Evolutionary conservation across 2,888 invertebrate species (phyloP).

Genomic region (Ochropleura plecta): DNA sequence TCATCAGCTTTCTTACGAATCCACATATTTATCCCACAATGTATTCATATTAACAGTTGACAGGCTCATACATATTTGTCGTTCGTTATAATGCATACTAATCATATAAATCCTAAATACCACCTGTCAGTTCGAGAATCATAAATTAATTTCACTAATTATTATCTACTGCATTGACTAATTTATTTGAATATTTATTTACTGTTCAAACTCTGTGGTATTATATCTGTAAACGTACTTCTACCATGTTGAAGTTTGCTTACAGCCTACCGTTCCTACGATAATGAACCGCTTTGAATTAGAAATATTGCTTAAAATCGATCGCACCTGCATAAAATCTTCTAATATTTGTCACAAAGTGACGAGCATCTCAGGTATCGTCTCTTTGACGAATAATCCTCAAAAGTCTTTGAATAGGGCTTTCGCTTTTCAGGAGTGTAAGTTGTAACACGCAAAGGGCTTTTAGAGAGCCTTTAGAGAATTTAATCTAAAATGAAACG

Average conservation of each 20-base stretch:
- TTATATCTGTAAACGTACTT: background rate
- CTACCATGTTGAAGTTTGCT: background rate
- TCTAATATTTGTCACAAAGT: background rate
- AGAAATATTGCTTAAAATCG: background rate
- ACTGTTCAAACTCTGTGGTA: background rate
- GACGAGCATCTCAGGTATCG: background rate
- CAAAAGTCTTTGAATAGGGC: slow-evolving; percentile 37
- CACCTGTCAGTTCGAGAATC: slow-evolving; percentile 1
- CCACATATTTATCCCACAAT: slow-evolving; percentile 47
- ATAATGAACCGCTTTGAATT: background rate
- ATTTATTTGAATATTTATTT: slow-evolving; percentile 28
- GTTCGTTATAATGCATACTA: slow-evolving; percentile 38
- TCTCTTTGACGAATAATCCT: slow-evolving; percentile 29
- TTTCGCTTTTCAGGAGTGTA: slow-evolving; percentile 18
- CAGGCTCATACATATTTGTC: slow-evolving; percentile 58
- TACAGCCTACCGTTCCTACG: background rate
- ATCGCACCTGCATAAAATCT: background rate
- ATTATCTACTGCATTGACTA: slow-evolving; percentile 19
- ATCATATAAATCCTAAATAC: slow-evolving; percentile 37
- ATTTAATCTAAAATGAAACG: slow-evolving; percentile 51
- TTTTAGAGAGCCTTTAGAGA: slow-evolving; percentile 27
- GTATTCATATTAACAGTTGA: slow-evolving; percentile 48
- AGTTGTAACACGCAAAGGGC: slow-evolving; percentile 40
- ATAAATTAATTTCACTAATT: slow-evolving; percentile 29
- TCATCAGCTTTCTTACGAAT: slow-evolving; percentile 42